Percentiles rank a stretch among this genome's conserved stretches.
phyloP scores from a whole-genome alignment of 2,797 vertebrate genomes.

The Arrhamphus sclerolepis region DNA sequence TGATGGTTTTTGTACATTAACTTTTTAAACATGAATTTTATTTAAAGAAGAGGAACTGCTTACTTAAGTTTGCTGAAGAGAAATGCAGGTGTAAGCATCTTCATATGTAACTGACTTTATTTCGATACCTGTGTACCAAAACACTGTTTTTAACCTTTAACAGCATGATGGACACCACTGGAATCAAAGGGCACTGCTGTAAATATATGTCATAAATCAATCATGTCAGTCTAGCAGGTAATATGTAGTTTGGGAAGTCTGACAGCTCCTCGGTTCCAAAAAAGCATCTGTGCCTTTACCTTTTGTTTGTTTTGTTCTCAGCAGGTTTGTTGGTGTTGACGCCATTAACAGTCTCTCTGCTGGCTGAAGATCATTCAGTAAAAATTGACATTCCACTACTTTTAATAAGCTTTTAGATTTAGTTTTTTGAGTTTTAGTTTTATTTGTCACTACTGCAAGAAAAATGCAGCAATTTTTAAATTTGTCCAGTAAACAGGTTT shows the following conservation, averaged over 20 bases:
- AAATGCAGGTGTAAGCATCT: not conserved
- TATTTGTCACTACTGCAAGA: conserved; percentile 4
- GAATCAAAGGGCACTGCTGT: conserved; percentile 13
- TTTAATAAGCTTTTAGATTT: conserved; percentile 14
- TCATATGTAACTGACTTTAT: conserved; percentile 19
- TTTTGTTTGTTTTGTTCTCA: conserved; percentile 4
- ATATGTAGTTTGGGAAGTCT: conserved; percentile 21
- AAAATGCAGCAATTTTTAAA: not conserved
- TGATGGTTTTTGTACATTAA: not conserved
- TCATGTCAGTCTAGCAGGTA: not conserved
- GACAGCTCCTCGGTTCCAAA: conserved; percentile 4
- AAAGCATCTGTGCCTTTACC: conserved; percentile 9
- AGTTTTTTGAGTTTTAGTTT: conserved; percentile 3
- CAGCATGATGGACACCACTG: conserved; percentile 14
- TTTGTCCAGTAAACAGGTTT: not conserved
- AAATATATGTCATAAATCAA: conserved; percentile 7
- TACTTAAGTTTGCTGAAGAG: not conserved
- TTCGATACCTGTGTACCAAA: conserved; percentile 18
- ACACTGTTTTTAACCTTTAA: conserved; percentile 26
- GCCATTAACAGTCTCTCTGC: not conserved
- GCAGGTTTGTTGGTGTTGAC: not conserved
- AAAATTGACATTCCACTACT: conserved; percentile 15
- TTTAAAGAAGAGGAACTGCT: conserved; percentile 1
- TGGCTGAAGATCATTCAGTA: not conserved
- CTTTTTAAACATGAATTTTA: conserved; percentile 25